A percentile compares a stretch with the other conserved stretches of the same genome.
Conservation (phyloP, 2,888 invertebrate species). For the Acleris holmiana region DNA sequence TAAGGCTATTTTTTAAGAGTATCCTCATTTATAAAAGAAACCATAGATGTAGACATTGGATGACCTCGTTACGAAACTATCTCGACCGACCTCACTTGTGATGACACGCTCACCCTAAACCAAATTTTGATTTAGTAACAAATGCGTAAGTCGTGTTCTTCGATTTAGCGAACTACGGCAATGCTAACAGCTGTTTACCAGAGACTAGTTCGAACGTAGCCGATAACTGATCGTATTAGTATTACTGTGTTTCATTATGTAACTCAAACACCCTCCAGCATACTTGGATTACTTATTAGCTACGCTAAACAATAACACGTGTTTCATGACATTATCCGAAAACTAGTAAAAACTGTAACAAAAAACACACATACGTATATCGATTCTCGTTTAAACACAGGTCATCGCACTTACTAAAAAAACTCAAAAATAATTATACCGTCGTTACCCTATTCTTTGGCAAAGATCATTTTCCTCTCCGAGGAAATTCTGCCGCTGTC, state of each 20-base stretch:
- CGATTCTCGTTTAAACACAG: slow-evolving; percentile 33
- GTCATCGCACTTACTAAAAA: slow-evolving; percentile 30
- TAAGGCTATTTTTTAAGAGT: too few species aligned
- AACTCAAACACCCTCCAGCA: slow-evolving; percentile 17
- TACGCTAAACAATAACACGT: slow-evolving; percentile 32
- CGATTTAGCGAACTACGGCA: slow-evolving; percentile 7
- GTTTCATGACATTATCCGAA: slow-evolving; percentile 28
- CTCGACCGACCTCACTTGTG: slow-evolving; percentile 6
- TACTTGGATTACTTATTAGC: slow-evolving; percentile 30
- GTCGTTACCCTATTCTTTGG: slow-evolving; percentile 36
- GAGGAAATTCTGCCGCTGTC: slow-evolving; percentile 4
- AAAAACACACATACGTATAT: slow-evolving; percentile 31
- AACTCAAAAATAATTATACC: slow-evolving; percentile 34
- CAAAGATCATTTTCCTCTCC: slow-evolving; percentile 4
- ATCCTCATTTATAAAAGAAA: too few species aligned
- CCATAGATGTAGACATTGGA: too few species aligned
- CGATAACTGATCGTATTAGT: neutral
- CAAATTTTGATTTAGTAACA: neutral
- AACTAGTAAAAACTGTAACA: slow-evolving; percentile 29
- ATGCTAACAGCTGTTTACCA: neutral
- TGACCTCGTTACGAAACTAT: neutral
- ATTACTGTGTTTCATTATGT: neutral
- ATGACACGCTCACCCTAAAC: slow-evolving; percentile 4
- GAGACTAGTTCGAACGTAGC: neutral
- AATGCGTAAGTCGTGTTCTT: slow-evolving; percentile 1